phyloP scores from a whole-genome alignment of 2,797 vertebrate genomes.

The Xerus rutilus region DNA sequence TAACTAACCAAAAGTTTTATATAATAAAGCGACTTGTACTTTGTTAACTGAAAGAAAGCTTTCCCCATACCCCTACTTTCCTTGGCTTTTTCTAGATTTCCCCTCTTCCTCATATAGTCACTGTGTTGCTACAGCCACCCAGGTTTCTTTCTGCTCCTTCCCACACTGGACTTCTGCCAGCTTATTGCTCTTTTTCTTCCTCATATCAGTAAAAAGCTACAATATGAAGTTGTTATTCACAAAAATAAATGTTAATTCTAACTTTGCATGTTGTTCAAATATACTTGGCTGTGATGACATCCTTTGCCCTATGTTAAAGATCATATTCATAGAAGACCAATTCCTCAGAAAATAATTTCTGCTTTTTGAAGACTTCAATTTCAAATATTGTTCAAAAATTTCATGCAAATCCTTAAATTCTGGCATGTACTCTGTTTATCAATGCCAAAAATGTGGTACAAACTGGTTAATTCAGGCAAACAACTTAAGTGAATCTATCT shows the following conservation, averaged over 20 bases:
- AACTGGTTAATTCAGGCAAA: not conserved
- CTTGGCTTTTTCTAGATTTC: not conserved
- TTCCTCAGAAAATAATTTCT: not conserved
- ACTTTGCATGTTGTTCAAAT: not conserved
- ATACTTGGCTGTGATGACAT: constrained; percentile 11
- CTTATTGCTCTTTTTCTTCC: not conserved
- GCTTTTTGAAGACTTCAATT: not conserved
- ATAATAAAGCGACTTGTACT: not conserved
- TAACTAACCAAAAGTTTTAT: not conserved
- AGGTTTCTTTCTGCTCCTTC: not conserved
- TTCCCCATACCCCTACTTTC: not conserved
- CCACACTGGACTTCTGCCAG: not conserved
- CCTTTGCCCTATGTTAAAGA: not conserved
- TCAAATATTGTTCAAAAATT: not conserved
- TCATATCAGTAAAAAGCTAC: not conserved
- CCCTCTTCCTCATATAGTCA: not conserved
- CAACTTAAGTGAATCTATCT: not conserved
- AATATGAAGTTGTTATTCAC: not conserved
- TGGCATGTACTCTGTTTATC: not conserved
- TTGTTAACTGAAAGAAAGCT: not conserved
- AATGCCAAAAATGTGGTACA: not conserved
- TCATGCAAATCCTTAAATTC: not conserved
- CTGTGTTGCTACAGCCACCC: not conserved
- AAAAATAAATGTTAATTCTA: constrained; percentile 12
- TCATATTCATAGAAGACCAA: not conserved